These are phyloP conservation scores for Myrmecobius fasciatus DNA, from an alignment of 2,113 vertebrate species.

Conservation along the genomic window DNA sequence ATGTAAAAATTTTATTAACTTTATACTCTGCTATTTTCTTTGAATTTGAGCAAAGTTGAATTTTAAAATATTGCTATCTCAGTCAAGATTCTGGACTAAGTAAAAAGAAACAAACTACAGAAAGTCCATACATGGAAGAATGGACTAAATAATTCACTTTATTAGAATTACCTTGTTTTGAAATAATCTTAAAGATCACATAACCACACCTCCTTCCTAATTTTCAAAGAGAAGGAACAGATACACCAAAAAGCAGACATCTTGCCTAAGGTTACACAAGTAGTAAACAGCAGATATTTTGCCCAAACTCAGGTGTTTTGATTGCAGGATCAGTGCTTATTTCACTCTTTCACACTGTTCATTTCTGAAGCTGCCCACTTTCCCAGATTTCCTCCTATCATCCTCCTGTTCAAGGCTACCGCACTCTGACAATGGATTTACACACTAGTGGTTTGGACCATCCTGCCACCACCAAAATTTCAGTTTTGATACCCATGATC, in stretches of 20 bases:
- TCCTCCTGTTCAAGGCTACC: neutral
- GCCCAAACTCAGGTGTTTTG: neutral
- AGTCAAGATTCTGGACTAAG: neutral
- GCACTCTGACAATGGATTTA: neutral
- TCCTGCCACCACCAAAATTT: neutral
- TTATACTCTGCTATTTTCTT: neutral
- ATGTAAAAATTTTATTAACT: neutral
- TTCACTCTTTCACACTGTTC: neutral
- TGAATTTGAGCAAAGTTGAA: neutral
- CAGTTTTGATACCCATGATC: neutral
- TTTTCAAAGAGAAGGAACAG: neutral
- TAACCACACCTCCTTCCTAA: neutral
- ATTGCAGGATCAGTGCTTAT: neutral
- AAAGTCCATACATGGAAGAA: neutral
- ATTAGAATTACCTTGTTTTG: neutral
- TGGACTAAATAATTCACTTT: neutral
- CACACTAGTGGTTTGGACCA: neutral
- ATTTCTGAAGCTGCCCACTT: neutral
- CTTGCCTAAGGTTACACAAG: accelerated
- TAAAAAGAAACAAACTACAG: neutral
- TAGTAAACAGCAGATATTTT: neutral
- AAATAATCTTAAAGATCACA: neutral
- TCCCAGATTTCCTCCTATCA: neutral
- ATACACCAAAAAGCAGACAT: neutral
- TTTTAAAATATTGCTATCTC: neutral